Evolutionary conservation across 1,140 invertebrate species (phyloP).

Genomic region (Ditylenchus dipsaci): DNA sequence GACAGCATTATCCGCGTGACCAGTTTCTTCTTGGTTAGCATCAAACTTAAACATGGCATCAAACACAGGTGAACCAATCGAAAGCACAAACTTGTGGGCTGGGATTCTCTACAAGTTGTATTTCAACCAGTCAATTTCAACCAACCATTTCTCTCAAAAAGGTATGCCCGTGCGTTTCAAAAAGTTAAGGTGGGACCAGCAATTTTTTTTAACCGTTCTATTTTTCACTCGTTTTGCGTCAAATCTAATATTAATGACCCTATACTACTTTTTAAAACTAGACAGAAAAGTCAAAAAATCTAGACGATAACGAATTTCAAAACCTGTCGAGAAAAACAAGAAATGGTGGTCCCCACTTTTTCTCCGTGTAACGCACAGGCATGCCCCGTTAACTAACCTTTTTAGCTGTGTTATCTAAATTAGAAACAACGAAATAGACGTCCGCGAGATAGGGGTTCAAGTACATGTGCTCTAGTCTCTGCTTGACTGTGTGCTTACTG

Average conservation of each 20-base stretch:
- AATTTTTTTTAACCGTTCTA: no score
- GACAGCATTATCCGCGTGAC: not conserved
- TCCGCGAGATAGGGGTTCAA: slow-evolving; percentile 76
- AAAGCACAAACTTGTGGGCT: slow-evolving; percentile 78
- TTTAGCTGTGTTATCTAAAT: no score
- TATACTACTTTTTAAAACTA: no score
- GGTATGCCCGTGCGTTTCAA: no score
- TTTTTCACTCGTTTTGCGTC: no score
- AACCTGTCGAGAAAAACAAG: slow-evolving; percentile 59
- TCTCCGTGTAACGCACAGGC: no score
- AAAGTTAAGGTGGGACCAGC: no score
- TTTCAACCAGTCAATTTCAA: slow-evolving; percentile 11
- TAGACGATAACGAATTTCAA: no score
- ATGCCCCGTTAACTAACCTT: no score
- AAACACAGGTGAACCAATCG: slow-evolving; percentile 77
- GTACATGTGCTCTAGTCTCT: slow-evolving; percentile 73
- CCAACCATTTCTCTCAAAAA: slow-evolving; percentile 51
- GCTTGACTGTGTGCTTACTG: slow-evolving; percentile 71
- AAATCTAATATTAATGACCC: no score
- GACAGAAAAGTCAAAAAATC: no score
- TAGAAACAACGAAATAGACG: slow-evolving; percentile 68
- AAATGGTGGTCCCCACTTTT: no score
- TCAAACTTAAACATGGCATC: slow-evolving; percentile 73
- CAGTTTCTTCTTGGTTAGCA: not conserved
- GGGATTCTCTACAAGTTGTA: slow-evolving; percentile 69